Conservation (phyloP, 2,888 invertebrate species). For the Aricia artaxerxes region DNA sequence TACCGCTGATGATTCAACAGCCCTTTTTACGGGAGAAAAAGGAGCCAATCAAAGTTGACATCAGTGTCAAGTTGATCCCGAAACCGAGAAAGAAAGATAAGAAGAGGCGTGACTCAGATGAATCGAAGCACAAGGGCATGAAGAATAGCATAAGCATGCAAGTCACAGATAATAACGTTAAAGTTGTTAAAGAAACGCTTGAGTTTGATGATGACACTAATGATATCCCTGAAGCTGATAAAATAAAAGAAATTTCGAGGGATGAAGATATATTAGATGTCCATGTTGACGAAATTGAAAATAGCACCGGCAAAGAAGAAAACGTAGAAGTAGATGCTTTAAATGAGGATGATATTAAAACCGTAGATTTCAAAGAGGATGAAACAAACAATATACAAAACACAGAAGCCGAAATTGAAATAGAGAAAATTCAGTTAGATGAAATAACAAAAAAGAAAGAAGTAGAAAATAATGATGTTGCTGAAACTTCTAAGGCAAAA, state of each 20-base stretch:
- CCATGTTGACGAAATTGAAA: neutral
- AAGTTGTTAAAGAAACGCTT: slow-evolving; percentile 61
- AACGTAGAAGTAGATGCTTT: slow-evolving; percentile 24
- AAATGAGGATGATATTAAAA: slow-evolving; percentile 22
- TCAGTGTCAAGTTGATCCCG: slow-evolving; percentile 87
- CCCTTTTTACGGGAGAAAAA: slow-evolving; percentile 82
- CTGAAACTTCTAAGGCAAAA: neutral
- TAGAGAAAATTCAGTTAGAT: neutral
- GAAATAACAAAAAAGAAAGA: neutral
- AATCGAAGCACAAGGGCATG: slow-evolving; percentile 58
- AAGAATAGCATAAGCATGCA: slow-evolving; percentile 73
- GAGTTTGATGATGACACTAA: slow-evolving; percentile 56
- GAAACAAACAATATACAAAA: slow-evolving; percentile 29
- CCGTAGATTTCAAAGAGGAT: slow-evolving; percentile 27
- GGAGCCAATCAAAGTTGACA: slow-evolving; percentile 89
- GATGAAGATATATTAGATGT: neutral
- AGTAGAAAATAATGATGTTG: neutral
- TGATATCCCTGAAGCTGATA: slow-evolving; percentile 37
- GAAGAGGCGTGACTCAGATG: slow-evolving; percentile 60
- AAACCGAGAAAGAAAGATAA: slow-evolving; percentile 76
- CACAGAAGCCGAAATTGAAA: slow-evolving; percentile 26
- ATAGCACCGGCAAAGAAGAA: neutral
- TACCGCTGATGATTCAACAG: slow-evolving; percentile 79
- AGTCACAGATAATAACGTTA: slow-evolving; percentile 63
- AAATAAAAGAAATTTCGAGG: slow-evolving; percentile 34